Conservation (phyloP, 2,797 vertebrate genomes). For the Brotula barbata region DNA sequence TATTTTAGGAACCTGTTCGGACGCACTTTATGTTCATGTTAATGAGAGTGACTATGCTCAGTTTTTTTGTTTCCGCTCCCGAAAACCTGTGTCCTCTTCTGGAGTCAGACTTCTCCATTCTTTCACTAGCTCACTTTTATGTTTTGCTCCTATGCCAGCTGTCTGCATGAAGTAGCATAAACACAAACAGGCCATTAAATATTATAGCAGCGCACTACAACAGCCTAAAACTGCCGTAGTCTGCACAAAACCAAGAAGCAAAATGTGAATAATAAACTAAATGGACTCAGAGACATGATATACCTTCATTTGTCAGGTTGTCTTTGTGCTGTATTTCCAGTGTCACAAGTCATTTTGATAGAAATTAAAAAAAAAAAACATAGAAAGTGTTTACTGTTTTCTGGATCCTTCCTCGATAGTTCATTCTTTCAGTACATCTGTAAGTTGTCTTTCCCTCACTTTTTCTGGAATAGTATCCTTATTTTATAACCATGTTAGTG, state of each 20-base stretch:
- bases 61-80: neutral
- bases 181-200: constrained; percentile 10
- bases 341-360: constrained; percentile 12
- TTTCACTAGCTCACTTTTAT: constrained; percentile 10
- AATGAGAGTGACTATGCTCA: neutral
- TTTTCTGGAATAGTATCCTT: neutral
- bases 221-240: neutral
- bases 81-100: constrained; percentile 3
- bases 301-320: neutral
- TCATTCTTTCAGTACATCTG: neutral
- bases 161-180: constrained; percentile 15
- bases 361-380: neutral
- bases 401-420: neutral
- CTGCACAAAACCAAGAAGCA: neutral
- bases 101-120: constrained; percentile 1
- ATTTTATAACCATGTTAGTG: neutral
- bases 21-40: neutral
- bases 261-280: constrained; percentile 2
- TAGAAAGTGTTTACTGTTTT: neutral
- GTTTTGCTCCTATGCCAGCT: constrained; percentile 1
- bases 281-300: too few species aligned
- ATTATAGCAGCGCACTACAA: constrained; percentile 8
- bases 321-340: constrained; percentile 8
- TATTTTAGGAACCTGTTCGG: neutral
- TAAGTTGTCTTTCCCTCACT: neutral